Conservation (phyloP, 2,113 vertebrate species). For the Odontophorus gujanensis region DNA sequence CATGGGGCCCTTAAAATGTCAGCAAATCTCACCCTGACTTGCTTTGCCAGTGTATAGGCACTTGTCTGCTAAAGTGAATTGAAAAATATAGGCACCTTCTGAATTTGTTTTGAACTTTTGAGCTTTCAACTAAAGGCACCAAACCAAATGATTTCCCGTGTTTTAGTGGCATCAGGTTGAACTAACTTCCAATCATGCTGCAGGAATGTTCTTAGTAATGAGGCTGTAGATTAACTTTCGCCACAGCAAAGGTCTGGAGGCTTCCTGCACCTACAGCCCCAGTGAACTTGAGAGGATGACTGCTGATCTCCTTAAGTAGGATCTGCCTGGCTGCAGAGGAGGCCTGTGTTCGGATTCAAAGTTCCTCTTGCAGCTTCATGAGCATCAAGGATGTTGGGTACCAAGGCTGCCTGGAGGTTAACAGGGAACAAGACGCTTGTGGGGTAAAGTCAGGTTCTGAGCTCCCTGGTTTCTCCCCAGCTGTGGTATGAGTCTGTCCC, state of each 20-base stretch:
- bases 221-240: conserved; percentile 38
- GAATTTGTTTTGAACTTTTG: not conserved
- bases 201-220: conserved; percentile 21
- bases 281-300: conserved; percentile 7
- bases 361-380: not conserved
- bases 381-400: not conserved
- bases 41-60: conserved; percentile 26
- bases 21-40: conserved; percentile 30
- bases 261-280: conserved; percentile 15
- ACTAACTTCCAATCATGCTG: conserved; percentile 1
- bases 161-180: conserved; percentile 29
- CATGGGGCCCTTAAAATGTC: conserved; percentile 2
- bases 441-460: not conserved
- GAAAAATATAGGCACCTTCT: not conserved
- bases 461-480: not conserved
- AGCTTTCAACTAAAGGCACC: conserved; percentile 9
- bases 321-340: not conserved
- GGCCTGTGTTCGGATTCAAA: not conserved
- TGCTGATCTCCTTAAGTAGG: not conserved
- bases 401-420: not conserved
- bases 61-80: not conserved
- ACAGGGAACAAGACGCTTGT: not conserved
- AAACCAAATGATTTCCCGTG: conserved; percentile 43
- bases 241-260: conserved; percentile 34
- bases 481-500: not conserved